These are phyloP conservation scores for Meloidogyne hapla DNA, from an alignment of 1,140 invertebrate species.

Conservation along the genomic window DNA sequence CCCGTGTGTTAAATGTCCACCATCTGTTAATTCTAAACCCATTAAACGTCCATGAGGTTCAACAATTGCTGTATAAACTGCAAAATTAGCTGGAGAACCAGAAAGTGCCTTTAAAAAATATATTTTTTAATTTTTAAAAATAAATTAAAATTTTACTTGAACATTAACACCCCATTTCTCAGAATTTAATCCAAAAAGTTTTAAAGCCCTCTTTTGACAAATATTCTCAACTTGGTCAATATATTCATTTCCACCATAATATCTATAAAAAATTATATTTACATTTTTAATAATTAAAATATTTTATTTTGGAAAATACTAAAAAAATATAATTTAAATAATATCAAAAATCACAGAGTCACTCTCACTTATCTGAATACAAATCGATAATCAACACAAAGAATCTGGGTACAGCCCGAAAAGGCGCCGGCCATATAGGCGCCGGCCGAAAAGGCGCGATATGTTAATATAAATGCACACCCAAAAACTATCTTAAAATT, in stretches of 20 bases:
- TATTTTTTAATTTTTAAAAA: constrained; percentile 80
- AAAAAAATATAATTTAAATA: no score
- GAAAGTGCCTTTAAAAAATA: constrained; percentile 96
- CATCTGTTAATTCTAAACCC: constrained; percentile 90
- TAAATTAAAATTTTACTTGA: constrained; percentile 76
- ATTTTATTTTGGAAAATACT: no score
- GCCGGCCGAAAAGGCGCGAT: no score
- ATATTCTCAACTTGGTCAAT: constrained; percentile 90
- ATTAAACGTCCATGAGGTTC: constrained; percentile 92
- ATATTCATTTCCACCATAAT: constrained; percentile 93
- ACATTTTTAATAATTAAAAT: neutral
- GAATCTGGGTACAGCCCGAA: no score
- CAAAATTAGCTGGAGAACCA: constrained; percentile 94
- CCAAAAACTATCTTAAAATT: no score
- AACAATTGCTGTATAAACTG: constrained; percentile 72
- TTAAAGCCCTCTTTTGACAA: constrained; percentile 80
- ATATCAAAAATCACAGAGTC: no score
- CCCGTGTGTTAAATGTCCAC: constrained; percentile 75
- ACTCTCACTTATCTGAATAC: constrained; percentile 17
- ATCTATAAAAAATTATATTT: constrained; percentile 71
- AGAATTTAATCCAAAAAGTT: constrained; percentile 78
- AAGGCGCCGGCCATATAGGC: no score
- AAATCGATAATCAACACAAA: no score
- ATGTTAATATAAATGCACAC: no score
- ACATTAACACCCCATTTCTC: constrained; percentile 96